phyloP scores from a whole-genome alignment of 2,113 vertebrate genomes.

The Danio rerio region GRCz12tu NC_133183.1:21859501-21860000 shows the following conservation, averaged over 20 bases:
- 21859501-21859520: not conserved
- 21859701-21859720: conserved; percentile 30
- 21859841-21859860: not conserved
- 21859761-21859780: not conserved
- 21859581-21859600: not conserved
- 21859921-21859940: conserved; percentile 77
- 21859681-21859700: not conserved
- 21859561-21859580: not conserved
- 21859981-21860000: not conserved
- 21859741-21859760: conserved; percentile 63
- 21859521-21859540: not conserved
- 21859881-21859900: conserved; percentile 27
- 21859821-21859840: conserved; percentile 28
- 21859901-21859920: conserved; percentile 60
- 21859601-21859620: not conserved
- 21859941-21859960: conserved; percentile 64
- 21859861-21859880: conserved; percentile 12
- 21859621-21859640: not conserved
- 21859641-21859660: not conserved
- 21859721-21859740: conserved; percentile 64
- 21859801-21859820: conserved; percentile 55
- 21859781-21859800: not conserved
- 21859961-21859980: not conserved
- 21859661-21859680: not conserved
- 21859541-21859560: not conserved